Percentiles rank a stretch among this genome's conserved stretches.
phyloP scores from a whole-genome alignment of 1,140 invertebrate genomes.

The Melitaea cinxia region DNA sequence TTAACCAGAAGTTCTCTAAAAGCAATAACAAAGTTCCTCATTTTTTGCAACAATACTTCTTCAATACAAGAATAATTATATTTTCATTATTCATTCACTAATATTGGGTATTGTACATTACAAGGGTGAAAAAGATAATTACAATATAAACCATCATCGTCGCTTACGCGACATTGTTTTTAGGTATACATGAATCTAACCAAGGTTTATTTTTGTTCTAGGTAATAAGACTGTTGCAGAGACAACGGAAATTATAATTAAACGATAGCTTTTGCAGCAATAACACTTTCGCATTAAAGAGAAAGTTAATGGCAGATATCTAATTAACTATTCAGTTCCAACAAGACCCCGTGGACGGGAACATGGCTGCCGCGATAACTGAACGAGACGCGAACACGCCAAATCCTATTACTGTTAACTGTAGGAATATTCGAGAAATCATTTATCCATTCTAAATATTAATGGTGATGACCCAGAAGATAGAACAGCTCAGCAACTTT shows the following conservation, averaged over 20 bases:
- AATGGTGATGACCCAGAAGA: not conserved
- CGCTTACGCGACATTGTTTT: no score
- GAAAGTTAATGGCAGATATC: constrained; percentile 1
- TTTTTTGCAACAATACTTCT: no score
- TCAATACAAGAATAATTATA: no score
- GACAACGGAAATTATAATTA: not conserved
- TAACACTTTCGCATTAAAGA: not conserved
- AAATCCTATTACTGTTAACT: not conserved
- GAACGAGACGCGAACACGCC: constrained; percentile 2
- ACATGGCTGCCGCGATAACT: not conserved
- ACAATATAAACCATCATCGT: no score
- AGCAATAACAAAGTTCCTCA: no score
- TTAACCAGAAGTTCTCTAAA: no score
- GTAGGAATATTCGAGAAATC: not conserved
- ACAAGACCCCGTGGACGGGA: not conserved
- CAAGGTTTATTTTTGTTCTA: not conserved
- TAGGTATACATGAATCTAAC: no score
- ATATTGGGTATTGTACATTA: no score
- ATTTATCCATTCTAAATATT: not conserved
- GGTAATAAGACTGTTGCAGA: not conserved
- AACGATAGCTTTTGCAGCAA: not conserved
- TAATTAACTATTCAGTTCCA: constrained; percentile 6
- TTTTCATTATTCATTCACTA: no score
- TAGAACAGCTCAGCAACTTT: not conserved
- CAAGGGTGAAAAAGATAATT: no score